Percentiles rank a stretch among this genome's conserved stretches.
These are phyloP conservation scores for Excalfactoria chinensis DNA, from an alignment of 2,113 vertebrate genomes.

Conservation along the genomic window DNA sequence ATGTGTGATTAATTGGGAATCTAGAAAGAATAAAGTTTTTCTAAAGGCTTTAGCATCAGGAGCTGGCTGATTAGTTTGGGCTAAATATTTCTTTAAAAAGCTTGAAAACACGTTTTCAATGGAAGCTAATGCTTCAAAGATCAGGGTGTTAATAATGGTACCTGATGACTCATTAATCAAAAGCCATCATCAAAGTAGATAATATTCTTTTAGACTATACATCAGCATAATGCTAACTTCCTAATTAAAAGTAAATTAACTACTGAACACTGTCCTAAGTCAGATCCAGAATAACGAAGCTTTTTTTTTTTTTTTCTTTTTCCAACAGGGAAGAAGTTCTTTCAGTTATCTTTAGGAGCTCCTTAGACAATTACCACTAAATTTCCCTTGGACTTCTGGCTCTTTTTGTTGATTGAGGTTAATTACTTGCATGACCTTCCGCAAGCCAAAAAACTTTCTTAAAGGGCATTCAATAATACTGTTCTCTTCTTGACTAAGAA, in stretches of 20 bases:
- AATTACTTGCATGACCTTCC: constrained; percentile 61
- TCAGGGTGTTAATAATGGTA: not conserved
- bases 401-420: constrained; percentile 66
- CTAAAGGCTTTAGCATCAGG: not conserved
- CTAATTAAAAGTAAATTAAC: constrained; percentile 49
- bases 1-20: not conserved
- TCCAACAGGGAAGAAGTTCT: not conserved
- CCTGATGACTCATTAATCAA: not conserved
- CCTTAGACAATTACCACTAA: constrained; percentile 60
- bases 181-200: not conserved
- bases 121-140: not conserved
- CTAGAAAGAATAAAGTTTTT: not conserved
- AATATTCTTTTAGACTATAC: not conserved
- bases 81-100: not conserved
- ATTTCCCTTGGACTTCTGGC: constrained; percentile 43
- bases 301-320: not conserved
- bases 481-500: constrained; percentile 24
- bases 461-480: constrained; percentile 30
- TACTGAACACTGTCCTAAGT: not conserved
- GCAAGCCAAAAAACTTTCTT: constrained; percentile 22
- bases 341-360: constrained; percentile 13
- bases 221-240: not conserved
- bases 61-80: not conserved
- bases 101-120: not conserved
- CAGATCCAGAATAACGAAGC: not conserved